phyloP scores from a whole-genome alignment of 2,113 vertebrate species.

The Cyanoramphus novaezelandiae region DNA sequence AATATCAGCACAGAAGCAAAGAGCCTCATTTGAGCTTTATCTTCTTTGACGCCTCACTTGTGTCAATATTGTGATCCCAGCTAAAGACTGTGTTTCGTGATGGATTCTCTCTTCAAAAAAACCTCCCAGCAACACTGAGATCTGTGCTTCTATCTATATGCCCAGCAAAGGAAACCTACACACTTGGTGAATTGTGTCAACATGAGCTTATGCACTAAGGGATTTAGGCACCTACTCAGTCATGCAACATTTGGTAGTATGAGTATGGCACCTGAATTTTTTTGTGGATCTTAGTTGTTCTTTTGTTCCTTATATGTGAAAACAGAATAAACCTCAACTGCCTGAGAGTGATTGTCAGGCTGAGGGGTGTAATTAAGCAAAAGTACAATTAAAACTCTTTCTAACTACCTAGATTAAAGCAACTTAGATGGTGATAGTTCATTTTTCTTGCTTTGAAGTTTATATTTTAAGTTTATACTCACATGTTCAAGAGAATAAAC shows the following conservation, averaged over 20 bases:
- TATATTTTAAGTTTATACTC: background rate
- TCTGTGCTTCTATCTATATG: background rate
- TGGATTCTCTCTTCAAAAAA: background rate
- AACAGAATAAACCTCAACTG: background rate
- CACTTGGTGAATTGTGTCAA: background rate
- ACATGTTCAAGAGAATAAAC: background rate
- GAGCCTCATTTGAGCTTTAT: background rate
- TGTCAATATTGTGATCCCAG: background rate
- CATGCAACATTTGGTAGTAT: background rate
- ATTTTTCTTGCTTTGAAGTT: conserved; percentile 23
- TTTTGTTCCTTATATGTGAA: background rate
- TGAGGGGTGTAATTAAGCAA: conserved; percentile 24
- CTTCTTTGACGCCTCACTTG: background rate
- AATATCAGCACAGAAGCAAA: background rate
- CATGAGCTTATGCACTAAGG: background rate
- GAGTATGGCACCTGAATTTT: background rate
- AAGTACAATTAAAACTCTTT: background rate
- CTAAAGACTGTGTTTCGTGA: background rate
- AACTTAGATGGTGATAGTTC: background rate
- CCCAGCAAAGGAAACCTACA: background rate
- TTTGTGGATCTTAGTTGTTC: background rate
- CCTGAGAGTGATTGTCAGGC: background rate
- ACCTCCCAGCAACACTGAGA: background rate
- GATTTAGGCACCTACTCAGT: background rate
- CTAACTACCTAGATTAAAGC: background rate